phyloP scores from a whole-genome alignment of 2,113 vertebrate species.

The Catagonus wagneri region DNA sequence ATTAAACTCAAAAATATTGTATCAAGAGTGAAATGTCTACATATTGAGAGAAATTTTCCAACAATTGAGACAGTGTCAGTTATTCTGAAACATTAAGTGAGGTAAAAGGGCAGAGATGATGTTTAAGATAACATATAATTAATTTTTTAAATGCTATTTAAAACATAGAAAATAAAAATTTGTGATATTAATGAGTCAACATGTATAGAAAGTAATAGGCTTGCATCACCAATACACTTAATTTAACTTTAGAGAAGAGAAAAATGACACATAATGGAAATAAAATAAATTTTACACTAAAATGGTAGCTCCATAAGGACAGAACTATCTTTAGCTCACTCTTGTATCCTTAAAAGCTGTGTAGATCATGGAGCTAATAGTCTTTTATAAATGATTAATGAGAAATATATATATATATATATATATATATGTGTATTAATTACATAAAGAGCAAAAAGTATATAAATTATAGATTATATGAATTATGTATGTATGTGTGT shows the following conservation, averaged over 20 bases:
- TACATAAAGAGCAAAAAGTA: too few species aligned
- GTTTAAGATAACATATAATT: not conserved
- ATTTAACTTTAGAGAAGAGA: not conserved
- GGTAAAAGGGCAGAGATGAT: not conserved
- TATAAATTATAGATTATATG: too few species aligned
- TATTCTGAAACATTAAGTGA: not conserved
- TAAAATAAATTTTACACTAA: not conserved
- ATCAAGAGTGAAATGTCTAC: not conserved
- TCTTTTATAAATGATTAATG: not conserved
- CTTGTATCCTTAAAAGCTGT: not conserved
- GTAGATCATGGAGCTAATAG: not conserved
- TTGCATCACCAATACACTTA: not conserved
- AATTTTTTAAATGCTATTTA: not conserved
- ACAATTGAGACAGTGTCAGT: not conserved
- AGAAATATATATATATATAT: too few species aligned
- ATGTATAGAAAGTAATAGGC: not conserved
- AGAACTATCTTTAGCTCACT: not conserved
- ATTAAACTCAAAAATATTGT: not conserved
- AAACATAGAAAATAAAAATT: not conserved
- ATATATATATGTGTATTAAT: too few species aligned
- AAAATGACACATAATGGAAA: not conserved
- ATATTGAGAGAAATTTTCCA: not conserved
- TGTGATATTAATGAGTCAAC: not conserved
- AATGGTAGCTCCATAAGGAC: not conserved
- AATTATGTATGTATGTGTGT: too few species aligned